Evolutionary conservation across 2,888 invertebrate genomes (phyloP).

Genomic region (Hyposoter didymator): DNA sequence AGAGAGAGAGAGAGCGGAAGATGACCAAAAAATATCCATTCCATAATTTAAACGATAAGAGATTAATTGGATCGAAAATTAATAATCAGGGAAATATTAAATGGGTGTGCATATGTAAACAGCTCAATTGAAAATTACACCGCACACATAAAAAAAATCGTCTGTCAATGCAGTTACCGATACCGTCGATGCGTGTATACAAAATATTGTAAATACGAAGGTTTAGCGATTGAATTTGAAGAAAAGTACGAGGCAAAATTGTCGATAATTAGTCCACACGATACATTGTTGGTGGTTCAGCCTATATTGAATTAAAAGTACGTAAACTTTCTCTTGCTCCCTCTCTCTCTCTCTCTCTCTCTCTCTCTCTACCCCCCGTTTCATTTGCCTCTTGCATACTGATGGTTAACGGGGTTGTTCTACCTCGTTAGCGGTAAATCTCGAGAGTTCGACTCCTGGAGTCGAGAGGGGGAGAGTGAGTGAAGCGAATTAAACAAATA

Average conservation of each 20-base stretch:
- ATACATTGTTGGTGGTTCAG: slow-evolving; percentile 26
- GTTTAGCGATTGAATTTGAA: slow-evolving; percentile 43
- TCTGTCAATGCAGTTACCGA: slow-evolving; percentile 21
- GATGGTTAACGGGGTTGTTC: slow-evolving; percentile 50
- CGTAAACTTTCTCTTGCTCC: slow-evolving; percentile 12
- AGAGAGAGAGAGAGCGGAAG: neutral
- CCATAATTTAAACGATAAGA: slow-evolving; percentile 33
- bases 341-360: slow-evolving; percentile 8
- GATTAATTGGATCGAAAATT: slow-evolving; percentile 47
- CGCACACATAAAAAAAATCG: slow-evolving; percentile 7
- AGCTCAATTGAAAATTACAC: slow-evolving; percentile 40
- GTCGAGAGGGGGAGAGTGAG: slow-evolving; percentile 37
- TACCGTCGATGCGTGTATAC: slow-evolving; percentile 2
- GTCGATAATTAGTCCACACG: slow-evolving; percentile 48
- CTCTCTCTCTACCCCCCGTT: neutral
- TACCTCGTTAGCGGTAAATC: slow-evolving; percentile 65
- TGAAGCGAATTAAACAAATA: slow-evolving; percentile 76
- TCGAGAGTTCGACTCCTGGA: slow-evolving; percentile 50
- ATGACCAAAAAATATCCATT: slow-evolving; percentile 15
- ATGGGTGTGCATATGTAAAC: slow-evolving; percentile 52
- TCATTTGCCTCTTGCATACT: slow-evolving; percentile 27
- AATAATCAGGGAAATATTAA: slow-evolving; percentile 41
- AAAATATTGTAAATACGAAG: slow-evolving; percentile 43
- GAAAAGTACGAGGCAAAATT: slow-evolving; percentile 32
- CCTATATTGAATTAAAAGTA: slow-evolving; percentile 49